Evolutionary conservation across 1,140 invertebrate species (phyloP).

Genomic region (Meteorus sp.): DNA sequence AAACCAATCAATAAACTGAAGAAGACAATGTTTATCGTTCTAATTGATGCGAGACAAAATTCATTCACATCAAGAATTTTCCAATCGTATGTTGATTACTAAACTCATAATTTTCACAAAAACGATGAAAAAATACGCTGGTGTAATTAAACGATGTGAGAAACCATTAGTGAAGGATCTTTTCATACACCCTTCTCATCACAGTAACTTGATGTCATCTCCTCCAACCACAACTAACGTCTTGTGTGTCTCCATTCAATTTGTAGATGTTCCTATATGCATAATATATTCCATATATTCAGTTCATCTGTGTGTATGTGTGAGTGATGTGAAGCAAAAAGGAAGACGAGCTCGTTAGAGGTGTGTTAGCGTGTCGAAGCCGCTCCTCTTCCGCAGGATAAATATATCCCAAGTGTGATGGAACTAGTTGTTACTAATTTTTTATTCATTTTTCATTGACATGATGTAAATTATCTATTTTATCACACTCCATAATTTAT

Average conservation of each 20-base stretch:
- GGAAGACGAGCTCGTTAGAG: constrained; percentile 15
- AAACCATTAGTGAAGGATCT: too few relatives aligned
- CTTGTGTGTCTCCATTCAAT: constrained; percentile 9
- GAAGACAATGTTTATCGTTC: background rate
- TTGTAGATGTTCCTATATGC: background rate
- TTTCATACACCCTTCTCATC: too few relatives aligned
- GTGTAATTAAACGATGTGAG: too few relatives aligned
- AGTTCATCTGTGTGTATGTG: background rate
- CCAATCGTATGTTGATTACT: too few relatives aligned
- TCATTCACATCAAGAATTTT: constrained; percentile 9
- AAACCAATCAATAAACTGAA: background rate
- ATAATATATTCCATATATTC: too few relatives aligned
- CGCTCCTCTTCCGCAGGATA: constrained; percentile 26
- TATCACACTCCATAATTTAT: too few relatives aligned
- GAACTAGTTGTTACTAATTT: constrained; percentile 3
- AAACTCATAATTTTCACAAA: too few relatives aligned
- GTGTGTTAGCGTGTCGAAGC: constrained; percentile 19
- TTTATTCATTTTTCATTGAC: background rate
- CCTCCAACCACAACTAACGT: constrained; percentile 12
- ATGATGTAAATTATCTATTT: constrained; percentile 1
- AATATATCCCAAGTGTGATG: constrained; percentile 9
- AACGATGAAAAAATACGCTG: too few relatives aligned
- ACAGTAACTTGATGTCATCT: too few relatives aligned
- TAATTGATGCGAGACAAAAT: background rate
- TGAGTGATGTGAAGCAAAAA: background rate